Conservation (phyloP, 2,113 vertebrate species). For the Lutjanus erythropterus region DNA sequence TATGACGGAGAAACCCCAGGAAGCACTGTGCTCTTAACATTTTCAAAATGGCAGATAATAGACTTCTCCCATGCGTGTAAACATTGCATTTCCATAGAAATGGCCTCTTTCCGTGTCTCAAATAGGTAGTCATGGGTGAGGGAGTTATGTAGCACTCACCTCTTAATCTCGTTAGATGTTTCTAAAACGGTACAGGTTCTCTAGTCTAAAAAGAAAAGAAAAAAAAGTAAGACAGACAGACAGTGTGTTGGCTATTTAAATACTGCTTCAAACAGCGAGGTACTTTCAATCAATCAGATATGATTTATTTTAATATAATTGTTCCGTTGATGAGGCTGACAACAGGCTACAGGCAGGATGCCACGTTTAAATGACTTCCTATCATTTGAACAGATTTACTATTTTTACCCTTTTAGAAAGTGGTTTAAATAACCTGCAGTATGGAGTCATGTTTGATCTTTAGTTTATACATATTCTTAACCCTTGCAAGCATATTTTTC, state of each 20-base stretch:
- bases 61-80: slow-evolving; percentile 84
- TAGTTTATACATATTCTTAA: not conserved
- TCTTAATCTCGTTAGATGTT: slow-evolving; percentile 78
- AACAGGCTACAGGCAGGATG: not conserved
- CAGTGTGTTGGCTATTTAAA: not conserved
- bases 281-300: not conserved
- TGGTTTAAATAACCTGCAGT: not conserved
- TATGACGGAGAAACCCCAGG: slow-evolving; percentile 57
- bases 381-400: not conserved
- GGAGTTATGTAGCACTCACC: slow-evolving; percentile 65
- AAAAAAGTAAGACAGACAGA: not conserved
- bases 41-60: slow-evolving; percentile 83
- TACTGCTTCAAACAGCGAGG: not conserved
- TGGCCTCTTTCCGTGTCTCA: slow-evolving; percentile 76
- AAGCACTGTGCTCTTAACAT: slow-evolving; percentile 73
- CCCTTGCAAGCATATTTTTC: no score
- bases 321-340: not conserved
- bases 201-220: not conserved
- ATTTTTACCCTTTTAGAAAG: not conserved
- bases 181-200: slow-evolving; percentile 47
- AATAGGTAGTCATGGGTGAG: slow-evolving; percentile 73
- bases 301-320: slow-evolving; percentile 16
- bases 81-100: slow-evolving; percentile 86
- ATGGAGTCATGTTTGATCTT: not conserved
- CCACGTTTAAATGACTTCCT: not conserved